Base-by-base conservation (phyloP, 2,888 invertebrate species). In the Andricus quercusramuli region DNA sequence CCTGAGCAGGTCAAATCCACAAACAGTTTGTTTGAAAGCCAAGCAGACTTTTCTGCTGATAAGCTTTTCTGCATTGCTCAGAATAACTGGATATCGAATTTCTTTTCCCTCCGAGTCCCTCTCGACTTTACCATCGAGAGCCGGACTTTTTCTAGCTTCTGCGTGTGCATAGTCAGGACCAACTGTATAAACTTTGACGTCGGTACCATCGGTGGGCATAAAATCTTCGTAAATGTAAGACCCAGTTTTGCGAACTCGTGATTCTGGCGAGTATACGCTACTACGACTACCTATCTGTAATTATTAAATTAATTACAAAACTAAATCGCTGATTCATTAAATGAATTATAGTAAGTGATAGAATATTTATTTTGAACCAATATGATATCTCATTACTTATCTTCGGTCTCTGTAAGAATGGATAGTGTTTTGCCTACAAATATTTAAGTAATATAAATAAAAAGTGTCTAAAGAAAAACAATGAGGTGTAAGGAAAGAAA, bases 161-260 rank as follows among this genome's bases (percentile, higher is more conserved):
- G 99, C 99, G 93, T 99, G 99, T 4, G 99, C 99, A 93, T 99
- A 99, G 93, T 99, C 99, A 0, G 99, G 99, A 0, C 99, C 99
- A 44, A 99, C 99, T 1, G 99, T 99, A 93, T 99, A 99, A 41
- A 99, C 99, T 94, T 97, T 95, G 74, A 93, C 93, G 79, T 93
- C 93, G 3, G 94, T 94, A 94, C 99, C 99, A 95, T 99, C 99
- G 59, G 99, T 99, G 9, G 99, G 99, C 99, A 99, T 99, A 93
- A 99, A 99, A 93, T 99, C 99, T 94, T 99, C 99, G 93, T 99
- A 99, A 91, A 99, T 99, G 93, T 98, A 99, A 17, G 99, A 99
- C 67, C 99, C 99, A 76, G 98, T 98, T 93, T 98, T 99, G 79
- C 99, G 95, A 11, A 99, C 98, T 89, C 98, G 95, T 67, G 98